Evolutionary conservation across 2,888 invertebrate genomes (phyloP), one percentile per base, ranked within the genome.

Genomic region (Anoplius nigerrimus): DNA sequence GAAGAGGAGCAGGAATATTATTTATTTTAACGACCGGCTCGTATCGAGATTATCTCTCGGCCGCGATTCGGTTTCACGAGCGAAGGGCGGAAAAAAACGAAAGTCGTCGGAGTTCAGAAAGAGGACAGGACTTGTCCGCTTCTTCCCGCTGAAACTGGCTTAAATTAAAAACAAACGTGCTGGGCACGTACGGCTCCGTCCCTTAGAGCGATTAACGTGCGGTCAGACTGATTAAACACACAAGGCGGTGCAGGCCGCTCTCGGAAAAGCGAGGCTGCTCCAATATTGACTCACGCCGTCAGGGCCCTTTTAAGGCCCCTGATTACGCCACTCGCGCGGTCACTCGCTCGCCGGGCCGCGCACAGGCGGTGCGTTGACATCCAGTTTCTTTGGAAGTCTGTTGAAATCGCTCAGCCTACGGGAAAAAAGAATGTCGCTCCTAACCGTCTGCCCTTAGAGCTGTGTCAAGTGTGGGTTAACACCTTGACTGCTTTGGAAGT

Each of bases 281-380:
- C 69, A 76, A 77, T 76, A 76, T 77, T 76, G 69, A 77, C 77
- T 57, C 48, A 51, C 43, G 6, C 43, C 62, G 65, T 71, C 59
- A 65, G 65, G 71, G 68, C 60, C 73, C 67, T 60, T 74, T 77
- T 68, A 63, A 74, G 67, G 74, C 71, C 46, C 48, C 73, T 48
- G 76, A 76, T 76, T 74, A 66, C 67, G 67, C 51, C 64, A 69
- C 64, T 70, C 66, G 58, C 63, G 60, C 67, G 13, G 43, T 22
- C 67, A 53, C 63, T n/a, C n/a, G n/a, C n/a, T n/a, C n/a, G n/a
- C n/a, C n/a, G n/a, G n/a, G n/a, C n/a, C 62, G 11, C 62, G 55
- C 13, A 16, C 57, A 54, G 11, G 11, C 34, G 6, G 27, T 27
- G 4, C 27, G 11, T 13, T 34, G 34, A 34, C 34, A 34, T 34